Percentiles rank a stretch among this genome's conserved stretches.
Conservation (phyloP, 2,888 invertebrate genomes). For the Beris chalybata region DNA sequence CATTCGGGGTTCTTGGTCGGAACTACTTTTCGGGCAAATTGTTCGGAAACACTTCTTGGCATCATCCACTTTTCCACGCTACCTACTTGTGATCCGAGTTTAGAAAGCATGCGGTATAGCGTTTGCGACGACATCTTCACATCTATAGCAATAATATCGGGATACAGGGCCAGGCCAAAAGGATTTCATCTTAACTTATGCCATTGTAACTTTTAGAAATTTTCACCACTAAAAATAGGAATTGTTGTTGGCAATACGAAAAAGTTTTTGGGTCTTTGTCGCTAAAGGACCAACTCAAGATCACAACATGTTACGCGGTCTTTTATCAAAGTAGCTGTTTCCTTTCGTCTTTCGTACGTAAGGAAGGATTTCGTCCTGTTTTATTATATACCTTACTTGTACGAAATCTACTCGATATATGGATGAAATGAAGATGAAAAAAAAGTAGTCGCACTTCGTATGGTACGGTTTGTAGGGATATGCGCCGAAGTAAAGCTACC, state of each 20-base stretch:
- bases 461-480: too few species aligned
- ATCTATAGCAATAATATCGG: too few species aligned
- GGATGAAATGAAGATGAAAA: constrained; percentile 22
- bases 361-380: constrained; percentile 5
- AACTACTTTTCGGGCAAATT: constrained; percentile 53
- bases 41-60: constrained; percentile 46
- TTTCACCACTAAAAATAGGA: constrained; percentile 8
- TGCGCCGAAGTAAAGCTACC: too few species aligned
- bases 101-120: too few species aligned
- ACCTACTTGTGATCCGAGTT: too few species aligned
- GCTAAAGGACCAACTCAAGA: not conserved
- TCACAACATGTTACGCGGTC: constrained; percentile 9
- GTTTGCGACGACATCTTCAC: too few species aligned
- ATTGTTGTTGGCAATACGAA: too few species aligned
- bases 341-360: constrained; percentile 1
- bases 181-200: constrained; percentile 2
- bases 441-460: too few species aligned
- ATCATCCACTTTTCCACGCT: not conserved
- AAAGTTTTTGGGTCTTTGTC: not conserved
- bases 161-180: not conserved
- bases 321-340: constrained; percentile 19
- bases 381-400: constrained; percentile 11
- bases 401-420: constrained; percentile 1
- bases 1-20: constrained; percentile 34
- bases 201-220: constrained; percentile 17